Percentiles rank a stretch among this genome's conserved stretches.
Conservation (phyloP, 2,113 vertebrate species). For the Barbus barbus region DNA sequence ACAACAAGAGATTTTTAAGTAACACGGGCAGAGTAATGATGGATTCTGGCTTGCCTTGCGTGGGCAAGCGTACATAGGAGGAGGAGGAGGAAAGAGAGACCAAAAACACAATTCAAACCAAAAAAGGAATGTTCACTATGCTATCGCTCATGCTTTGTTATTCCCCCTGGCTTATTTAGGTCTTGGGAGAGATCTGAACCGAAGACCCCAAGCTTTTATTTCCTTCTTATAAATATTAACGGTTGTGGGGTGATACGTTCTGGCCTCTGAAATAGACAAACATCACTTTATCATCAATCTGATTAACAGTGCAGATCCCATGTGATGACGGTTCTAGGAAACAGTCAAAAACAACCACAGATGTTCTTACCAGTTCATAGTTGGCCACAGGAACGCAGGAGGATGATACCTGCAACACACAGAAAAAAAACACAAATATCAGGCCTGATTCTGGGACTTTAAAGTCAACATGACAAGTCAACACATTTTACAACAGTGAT, state of each 20-base stretch:
- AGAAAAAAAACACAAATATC: constrained; percentile 22
- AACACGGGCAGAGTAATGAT: constrained; percentile 41
- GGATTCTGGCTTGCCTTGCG: constrained; percentile 25
- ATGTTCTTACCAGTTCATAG: constrained; percentile 85
- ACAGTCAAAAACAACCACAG: constrained; percentile 46
- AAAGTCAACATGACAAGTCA: too few relatives aligned
- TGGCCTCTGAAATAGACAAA: constrained; percentile 31
- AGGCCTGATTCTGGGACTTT: not conserved
- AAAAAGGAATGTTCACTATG: constrained; percentile 67
- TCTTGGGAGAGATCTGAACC: constrained; percentile 11
- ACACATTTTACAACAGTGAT: not conserved
- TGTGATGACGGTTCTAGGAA: constrained; percentile 31
- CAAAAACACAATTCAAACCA: constrained; percentile 66
- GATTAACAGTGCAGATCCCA: not conserved
- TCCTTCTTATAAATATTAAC: constrained; percentile 39
- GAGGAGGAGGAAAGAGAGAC: constrained; percentile 6
- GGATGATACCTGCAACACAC: constrained; percentile 78
- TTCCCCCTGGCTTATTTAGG: constrained; percentile 32
- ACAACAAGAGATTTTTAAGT: not conserved
- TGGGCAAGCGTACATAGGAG: not conserved
- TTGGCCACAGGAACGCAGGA: constrained; percentile 83
- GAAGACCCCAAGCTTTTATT: constrained; percentile 21
- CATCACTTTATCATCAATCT: not conserved
- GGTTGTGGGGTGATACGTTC: constrained; percentile 14
- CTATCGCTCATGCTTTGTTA: constrained; percentile 37